Evolutionary conservation across 2,888 invertebrate genomes (phyloP).

Genomic region (Blastobasis lacticolella): DNA sequence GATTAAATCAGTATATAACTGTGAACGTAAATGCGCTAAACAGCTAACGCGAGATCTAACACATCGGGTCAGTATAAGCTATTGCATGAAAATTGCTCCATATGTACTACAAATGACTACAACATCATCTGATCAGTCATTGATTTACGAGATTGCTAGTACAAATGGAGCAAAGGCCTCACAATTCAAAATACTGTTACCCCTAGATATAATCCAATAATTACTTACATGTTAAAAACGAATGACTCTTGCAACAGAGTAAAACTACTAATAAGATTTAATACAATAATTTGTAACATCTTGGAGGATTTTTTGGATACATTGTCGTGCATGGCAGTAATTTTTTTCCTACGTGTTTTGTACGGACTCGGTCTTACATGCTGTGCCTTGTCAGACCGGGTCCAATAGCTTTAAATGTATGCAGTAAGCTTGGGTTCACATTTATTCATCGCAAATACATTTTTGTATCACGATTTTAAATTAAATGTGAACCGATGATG

Average conservation of each 20-base stretch:
- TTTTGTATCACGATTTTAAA: neutral
- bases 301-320: constrained; percentile 56
- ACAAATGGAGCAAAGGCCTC: too few species aligned
- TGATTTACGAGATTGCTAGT: too few species aligned
- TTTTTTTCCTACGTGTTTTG: constrained; percentile 50
- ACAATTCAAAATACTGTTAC: too few species aligned
- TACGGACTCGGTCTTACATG: constrained; percentile 29
- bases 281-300: constrained; percentile 28
- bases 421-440: constrained; percentile 56
- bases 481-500: constrained; percentile 45
- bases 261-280: constrained; percentile 3
- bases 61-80: too few species aligned
- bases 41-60: too few species aligned
- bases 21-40: too few species aligned
- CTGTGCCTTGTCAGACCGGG: constrained; percentile 30
- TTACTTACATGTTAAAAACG: neutral
- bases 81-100: too few species aligned
- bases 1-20: too few species aligned
- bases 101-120: too few species aligned
- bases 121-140: too few species aligned
- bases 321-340: constrained; percentile 66
- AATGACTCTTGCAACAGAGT: constrained; percentile 10
- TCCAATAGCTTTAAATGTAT: constrained; percentile 63
- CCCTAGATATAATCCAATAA: too few species aligned
- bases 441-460: constrained; percentile 20